Conservation (phyloP, 2,113 vertebrate species). For the Nanorana parkeri region DNA sequence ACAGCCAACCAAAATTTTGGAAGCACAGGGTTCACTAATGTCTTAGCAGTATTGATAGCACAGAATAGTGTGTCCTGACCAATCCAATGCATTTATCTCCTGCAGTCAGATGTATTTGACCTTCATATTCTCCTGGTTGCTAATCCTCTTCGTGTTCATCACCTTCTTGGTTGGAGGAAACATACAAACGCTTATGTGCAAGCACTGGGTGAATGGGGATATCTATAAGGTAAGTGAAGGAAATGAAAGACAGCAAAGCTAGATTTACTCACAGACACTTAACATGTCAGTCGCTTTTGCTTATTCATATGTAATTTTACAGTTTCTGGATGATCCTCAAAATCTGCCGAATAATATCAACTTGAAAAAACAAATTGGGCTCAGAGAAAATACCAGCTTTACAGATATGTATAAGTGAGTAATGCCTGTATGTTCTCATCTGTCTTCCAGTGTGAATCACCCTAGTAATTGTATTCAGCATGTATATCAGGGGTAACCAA, state of each 20-base stretch:
- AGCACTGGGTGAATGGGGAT: conserved; percentile 74
- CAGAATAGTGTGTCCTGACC: not conserved
- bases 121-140: conserved; percentile 77
- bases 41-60: not conserved
- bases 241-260: not conserved
- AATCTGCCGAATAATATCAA: conserved; percentile 73
- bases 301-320: not conserved
- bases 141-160: conserved; percentile 75
- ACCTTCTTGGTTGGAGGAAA: conserved; percentile 81
- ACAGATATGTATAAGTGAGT: conserved; percentile 70
- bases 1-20: too few relatives aligned
- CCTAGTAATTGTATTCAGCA: not conserved
- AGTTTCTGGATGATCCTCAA: conserved; percentile 76
- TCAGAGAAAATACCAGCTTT: conserved; percentile 69
- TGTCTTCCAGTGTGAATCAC: not conserved
- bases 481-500: too few relatives aligned
- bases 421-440: too few relatives aligned
- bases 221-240: conserved; percentile 73
- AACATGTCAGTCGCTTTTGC: not conserved
- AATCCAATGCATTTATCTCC: not conserved
- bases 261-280: not conserved
- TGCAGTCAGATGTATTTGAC: conserved; percentile 73
- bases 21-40: too few relatives aligned
- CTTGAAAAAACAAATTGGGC: conserved; percentile 66
- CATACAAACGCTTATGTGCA: conserved; percentile 74